Percentiles rank a stretch among this genome's conserved stretches.
These are phyloP conservation scores for Holothuria scabra DNA, from an alignment of 53 echinoderm and acorn worm species.

Conservation along the genomic window DNA sequence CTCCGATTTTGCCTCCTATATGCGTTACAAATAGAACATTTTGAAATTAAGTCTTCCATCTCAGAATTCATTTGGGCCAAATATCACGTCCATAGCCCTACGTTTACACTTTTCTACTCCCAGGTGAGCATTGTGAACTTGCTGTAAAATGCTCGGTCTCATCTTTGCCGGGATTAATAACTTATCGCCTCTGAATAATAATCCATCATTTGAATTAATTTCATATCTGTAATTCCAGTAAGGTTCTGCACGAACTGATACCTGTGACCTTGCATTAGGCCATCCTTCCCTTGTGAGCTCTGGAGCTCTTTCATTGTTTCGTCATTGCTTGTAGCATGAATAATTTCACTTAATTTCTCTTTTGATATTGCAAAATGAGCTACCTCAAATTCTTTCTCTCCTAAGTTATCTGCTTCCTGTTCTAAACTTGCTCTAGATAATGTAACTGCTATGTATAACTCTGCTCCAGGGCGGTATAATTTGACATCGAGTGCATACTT, in stretches of 20 bases:
- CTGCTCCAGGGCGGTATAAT: constrained; percentile 49
- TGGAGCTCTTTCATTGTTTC: not conserved
- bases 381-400: no score
- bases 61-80: constrained; percentile 59
- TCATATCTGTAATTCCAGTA: constrained; percentile 60
- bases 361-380: no score
- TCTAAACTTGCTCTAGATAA: constrained; percentile 30
- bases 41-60: no score
- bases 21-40: constrained; percentile 46
- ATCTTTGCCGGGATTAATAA: not conserved
- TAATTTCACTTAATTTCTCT: no score
- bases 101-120: constrained; percentile 6
- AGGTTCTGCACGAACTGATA: not conserved
- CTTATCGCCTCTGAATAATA: constrained; percentile 38
- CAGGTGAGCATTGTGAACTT: constrained; percentile 33
- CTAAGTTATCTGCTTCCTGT: no score
- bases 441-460: constrained; percentile 45
- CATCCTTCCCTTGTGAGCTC: constrained; percentile 10
- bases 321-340: constrained; percentile 32
- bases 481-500: constrained; percentile 39
- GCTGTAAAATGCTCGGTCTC: no score
- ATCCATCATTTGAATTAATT: constrained; percentile 41
- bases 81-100: not conserved
- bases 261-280: constrained; percentile 14
- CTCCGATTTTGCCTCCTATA: not conserved